phyloP scores from a whole-genome alignment of 2,888 invertebrate genomes.

The Nomada fucata region DNA sequence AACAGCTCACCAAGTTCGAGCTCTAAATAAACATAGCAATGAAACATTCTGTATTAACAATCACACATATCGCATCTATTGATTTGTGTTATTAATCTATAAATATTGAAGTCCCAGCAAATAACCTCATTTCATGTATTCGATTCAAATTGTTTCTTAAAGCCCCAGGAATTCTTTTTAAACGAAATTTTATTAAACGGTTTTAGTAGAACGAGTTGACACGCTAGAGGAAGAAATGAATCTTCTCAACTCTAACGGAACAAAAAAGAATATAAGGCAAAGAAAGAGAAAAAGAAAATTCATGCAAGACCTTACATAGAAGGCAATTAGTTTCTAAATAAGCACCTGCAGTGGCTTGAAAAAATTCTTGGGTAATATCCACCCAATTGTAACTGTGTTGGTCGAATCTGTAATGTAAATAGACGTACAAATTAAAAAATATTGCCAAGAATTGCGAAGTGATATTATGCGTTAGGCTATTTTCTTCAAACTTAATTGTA shows the following conservation, averaged over 20 bases:
- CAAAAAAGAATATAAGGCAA: not conserved
- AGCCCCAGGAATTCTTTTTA: not conserved
- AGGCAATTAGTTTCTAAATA: slow-evolving; percentile 31
- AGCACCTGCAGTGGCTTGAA: slow-evolving; percentile 87
- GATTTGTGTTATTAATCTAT: not conserved
- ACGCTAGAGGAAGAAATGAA: not conserved
- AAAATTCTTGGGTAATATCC: slow-evolving; percentile 88
- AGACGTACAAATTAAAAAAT: slow-evolving; percentile 58
- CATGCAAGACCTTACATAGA: slow-evolving; percentile 4
- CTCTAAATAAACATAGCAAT: slow-evolving; percentile 85
- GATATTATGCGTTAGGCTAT: slow-evolving; percentile 69
- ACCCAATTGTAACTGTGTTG: slow-evolving; percentile 88
- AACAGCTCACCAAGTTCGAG: slow-evolving; percentile 95
- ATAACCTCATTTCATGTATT: not conserved
- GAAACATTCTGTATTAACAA: slow-evolving; percentile 16
- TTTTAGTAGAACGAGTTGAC: not conserved
- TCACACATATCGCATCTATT: not conserved
- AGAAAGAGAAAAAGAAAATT: slow-evolving; percentile 7
- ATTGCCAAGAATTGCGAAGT: slow-evolving; percentile 18
- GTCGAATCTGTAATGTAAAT: slow-evolving; percentile 75
- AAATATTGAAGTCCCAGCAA: not conserved
- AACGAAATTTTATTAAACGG: not conserved
- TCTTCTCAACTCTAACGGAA: not conserved
- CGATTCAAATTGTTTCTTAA: not conserved
- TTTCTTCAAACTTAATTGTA: slow-evolving; percentile 10